A percentile compares a stretch with the other conserved stretches of the same genome.
Conservation (phyloP, 2,888 invertebrate species). For the Tuta absoluta region DNA sequence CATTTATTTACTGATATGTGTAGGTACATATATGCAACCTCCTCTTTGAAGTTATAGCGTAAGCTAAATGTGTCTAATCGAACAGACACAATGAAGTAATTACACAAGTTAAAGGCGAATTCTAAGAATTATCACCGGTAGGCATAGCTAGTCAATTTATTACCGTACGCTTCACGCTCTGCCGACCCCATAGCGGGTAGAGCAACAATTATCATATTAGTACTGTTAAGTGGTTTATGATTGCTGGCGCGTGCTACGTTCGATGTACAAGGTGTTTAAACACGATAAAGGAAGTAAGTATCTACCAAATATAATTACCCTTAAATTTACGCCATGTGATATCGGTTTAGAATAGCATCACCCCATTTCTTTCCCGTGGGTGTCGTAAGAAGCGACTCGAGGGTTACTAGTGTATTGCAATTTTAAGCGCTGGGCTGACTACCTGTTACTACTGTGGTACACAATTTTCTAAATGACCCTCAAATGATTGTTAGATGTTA, state of each 20-base stretch:
- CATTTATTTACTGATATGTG: too few species aligned
- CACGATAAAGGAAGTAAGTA: background rate
- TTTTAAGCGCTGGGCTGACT: too few species aligned
- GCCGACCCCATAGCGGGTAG: conserved; percentile 6
- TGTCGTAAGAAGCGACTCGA: too few species aligned
- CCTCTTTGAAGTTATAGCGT: background rate
- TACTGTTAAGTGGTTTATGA: conserved; percentile 31
- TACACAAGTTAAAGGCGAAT: background rate
- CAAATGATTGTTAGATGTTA: too few species aligned
- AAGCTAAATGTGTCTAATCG: background rate
- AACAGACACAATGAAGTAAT: background rate
- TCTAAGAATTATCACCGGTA: conserved; percentile 3
- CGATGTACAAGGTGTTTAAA: background rate
- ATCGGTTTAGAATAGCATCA: too few species aligned
- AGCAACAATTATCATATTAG: conserved; percentile 31
- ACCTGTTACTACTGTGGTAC: too few species aligned
- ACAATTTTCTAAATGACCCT: too few species aligned
- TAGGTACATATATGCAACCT: background rate
- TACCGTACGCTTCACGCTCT: conserved; percentile 29
- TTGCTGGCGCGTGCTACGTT: conserved; percentile 26
- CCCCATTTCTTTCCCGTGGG: too few species aligned
- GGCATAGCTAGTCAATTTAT: conserved; percentile 8
- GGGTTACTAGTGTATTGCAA: too few species aligned
- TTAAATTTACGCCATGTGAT: too few species aligned
- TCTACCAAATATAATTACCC: too few species aligned